Percentiles rank a stretch among this genome's conserved stretches.
Evolutionary conservation across 2,797 vertebrate species (phyloP).

Genomic region (Sebastes ruberrimus): DNA sequence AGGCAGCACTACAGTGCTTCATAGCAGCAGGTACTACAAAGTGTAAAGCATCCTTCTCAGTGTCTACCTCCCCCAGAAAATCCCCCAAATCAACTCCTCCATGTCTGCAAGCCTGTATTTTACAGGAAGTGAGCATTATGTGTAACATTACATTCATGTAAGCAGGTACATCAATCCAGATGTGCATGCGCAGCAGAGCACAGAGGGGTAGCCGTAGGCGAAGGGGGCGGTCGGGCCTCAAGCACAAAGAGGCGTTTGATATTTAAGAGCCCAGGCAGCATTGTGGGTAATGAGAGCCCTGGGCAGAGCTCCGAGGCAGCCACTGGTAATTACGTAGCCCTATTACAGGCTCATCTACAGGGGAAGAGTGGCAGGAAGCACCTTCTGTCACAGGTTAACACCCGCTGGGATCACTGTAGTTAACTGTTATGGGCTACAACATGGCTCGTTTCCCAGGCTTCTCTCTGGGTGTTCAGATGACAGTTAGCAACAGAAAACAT

Average conservation of each 20-base stretch:
- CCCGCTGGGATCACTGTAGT: conserved; percentile 45
- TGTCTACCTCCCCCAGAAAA: neutral
- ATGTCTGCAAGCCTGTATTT: conserved; percentile 11
- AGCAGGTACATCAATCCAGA: neutral
- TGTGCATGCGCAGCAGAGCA: conserved; percentile 36
- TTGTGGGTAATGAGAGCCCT: conserved; percentile 81
- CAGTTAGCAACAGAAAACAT: neutral
- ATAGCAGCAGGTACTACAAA: neutral
- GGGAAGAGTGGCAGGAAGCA: conserved; percentile 59
- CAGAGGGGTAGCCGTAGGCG: conserved; percentile 51
- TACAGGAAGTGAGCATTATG: conserved; percentile 21
- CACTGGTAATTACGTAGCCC: conserved; percentile 76
- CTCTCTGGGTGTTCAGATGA: neutral
- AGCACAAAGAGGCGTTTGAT: conserved; percentile 75
- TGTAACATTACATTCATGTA: neutral
- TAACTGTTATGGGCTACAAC: conserved; percentile 46
- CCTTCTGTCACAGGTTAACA: conserved; percentile 58
- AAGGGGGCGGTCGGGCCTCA: conserved; percentile 51
- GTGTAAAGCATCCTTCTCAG: neutral
- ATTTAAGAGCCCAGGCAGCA: conserved; percentile 72
- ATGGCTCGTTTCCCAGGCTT: conserved; percentile 54
- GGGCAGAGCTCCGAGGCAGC: conserved; percentile 66
- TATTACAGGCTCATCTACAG: conserved; percentile 72
- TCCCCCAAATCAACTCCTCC: neutral
- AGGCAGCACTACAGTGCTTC: neutral